phyloP scores from a whole-genome alignment of 2,888 invertebrate species.

The Hartigia nigra region DNA sequence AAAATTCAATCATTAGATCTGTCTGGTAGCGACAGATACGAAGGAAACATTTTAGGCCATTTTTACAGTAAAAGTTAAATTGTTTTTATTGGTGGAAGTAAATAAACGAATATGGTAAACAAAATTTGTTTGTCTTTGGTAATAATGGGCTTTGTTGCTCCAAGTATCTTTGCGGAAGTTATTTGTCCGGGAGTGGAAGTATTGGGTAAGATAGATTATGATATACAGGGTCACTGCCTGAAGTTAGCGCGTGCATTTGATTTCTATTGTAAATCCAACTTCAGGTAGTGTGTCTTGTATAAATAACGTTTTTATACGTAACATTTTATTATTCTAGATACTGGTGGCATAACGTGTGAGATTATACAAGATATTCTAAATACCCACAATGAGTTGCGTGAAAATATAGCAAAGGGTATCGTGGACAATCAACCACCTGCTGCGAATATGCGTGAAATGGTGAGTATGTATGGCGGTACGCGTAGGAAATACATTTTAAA shows the following conservation, averaged over 20 bases:
- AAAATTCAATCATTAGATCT: no score
- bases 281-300: background rate
- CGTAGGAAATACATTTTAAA: background rate
- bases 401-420: constrained; percentile 67
- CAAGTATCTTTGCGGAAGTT: background rate
- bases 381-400: constrained; percentile 67
- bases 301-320: background rate
- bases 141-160: background rate
- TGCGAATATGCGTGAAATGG: constrained; percentile 68
- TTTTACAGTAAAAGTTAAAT: no score
- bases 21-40: no score
- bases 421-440: constrained; percentile 68
- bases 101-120: background rate
- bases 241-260: background rate
- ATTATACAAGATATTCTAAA: constrained; percentile 25
- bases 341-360: constrained; percentile 23
- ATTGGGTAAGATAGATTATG: background rate
- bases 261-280: background rate
- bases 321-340: constrained; percentile 19
- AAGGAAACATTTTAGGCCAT: no score
- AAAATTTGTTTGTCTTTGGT: background rate
- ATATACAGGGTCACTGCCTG: background rate
- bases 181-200: background rate
- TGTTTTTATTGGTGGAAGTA: background rate
- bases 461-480: constrained; percentile 6